Conservation (phyloP, 1,140 invertebrate species). For the Drosophila burlai region DNA sequence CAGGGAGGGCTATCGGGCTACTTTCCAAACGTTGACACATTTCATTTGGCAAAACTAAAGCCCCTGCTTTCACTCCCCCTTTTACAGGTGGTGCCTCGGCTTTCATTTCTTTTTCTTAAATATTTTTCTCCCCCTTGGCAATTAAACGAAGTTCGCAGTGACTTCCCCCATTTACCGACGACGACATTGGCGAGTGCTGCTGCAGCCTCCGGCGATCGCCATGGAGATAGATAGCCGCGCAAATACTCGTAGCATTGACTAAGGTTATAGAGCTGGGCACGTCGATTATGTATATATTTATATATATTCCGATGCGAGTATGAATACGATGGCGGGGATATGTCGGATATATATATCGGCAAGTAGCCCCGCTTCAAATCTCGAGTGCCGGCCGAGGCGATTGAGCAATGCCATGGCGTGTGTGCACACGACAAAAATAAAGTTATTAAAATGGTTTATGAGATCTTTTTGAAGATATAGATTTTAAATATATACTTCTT, state of each 20-base stretch:
- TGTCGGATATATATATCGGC: constrained; percentile 11
- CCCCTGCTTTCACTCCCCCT: constrained; percentile 30
- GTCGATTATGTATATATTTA: constrained; percentile 10
- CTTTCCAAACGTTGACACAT: constrained; percentile 28
- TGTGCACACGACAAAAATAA: constrained; percentile 3
- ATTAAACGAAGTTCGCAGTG: constrained; percentile 49
- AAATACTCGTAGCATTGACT: constrained; percentile 62
- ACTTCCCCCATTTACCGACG: constrained; percentile 55
- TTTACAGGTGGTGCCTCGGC: background rate
- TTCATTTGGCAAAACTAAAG: constrained; percentile 13
- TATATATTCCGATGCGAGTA: constrained; percentile 14
- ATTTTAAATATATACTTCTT: background rate
- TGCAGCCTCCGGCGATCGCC: constrained; percentile 38
- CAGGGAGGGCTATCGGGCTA: background rate
- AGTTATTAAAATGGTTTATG: background rate
- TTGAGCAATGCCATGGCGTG: constrained; percentile 43
- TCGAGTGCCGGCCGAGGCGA: constrained; percentile 29
- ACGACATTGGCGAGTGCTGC: constrained; percentile 66
- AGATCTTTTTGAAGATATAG: background rate
- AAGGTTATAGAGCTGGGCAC: constrained; percentile 73
- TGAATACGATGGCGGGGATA: background rate
- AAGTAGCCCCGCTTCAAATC: constrained; percentile 36
- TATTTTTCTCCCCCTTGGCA: constrained; percentile 33
- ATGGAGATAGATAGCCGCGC: constrained; percentile 56
- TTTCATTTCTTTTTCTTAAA: constrained; percentile 26